phyloP scores from a whole-genome alignment of 2,888 invertebrate species.

The Parthenolecanium corni region DNA sequence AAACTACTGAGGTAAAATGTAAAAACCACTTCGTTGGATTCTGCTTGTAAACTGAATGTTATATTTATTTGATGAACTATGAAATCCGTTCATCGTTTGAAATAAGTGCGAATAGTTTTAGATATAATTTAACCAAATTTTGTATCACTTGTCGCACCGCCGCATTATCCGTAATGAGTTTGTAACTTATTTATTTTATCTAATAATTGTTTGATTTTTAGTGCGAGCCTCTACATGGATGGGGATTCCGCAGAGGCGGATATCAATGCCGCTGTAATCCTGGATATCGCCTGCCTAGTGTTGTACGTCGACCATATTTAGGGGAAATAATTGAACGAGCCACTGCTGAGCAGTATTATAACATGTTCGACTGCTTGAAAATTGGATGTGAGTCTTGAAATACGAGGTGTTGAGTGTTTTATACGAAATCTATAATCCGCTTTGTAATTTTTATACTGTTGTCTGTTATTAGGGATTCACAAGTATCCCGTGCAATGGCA shows the following conservation, averaged over 20 bases:
- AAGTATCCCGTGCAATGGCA: constrained; percentile 75
- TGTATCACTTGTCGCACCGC: too few species aligned
- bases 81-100: not conserved
- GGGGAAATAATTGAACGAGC: constrained; percentile 90
- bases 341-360: constrained; percentile 82
- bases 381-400: constrained; percentile 70
- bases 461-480: constrained; percentile 56
- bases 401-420: too few species aligned
- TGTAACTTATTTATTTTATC: too few species aligned
- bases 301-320: constrained; percentile 77
- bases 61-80: not conserved
- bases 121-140: not conserved
- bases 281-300: constrained; percentile 71
- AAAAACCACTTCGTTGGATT: not conserved
- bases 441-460: not conserved
- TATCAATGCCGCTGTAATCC: constrained; percentile 90
- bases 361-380: constrained; percentile 77
- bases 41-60: too few species aligned
- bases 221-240: constrained; percentile 94
- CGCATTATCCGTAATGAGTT: too few species aligned
- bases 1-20: constrained; percentile 64
- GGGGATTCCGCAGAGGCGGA: constrained; percentile 89
- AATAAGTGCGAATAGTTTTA: not conserved
- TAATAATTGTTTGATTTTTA: too few species aligned
- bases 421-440: not conserved